Evolutionary conservation across 1,140 invertebrate species (phyloP).

Genomic region (Scaptomyza graminum): DNA sequence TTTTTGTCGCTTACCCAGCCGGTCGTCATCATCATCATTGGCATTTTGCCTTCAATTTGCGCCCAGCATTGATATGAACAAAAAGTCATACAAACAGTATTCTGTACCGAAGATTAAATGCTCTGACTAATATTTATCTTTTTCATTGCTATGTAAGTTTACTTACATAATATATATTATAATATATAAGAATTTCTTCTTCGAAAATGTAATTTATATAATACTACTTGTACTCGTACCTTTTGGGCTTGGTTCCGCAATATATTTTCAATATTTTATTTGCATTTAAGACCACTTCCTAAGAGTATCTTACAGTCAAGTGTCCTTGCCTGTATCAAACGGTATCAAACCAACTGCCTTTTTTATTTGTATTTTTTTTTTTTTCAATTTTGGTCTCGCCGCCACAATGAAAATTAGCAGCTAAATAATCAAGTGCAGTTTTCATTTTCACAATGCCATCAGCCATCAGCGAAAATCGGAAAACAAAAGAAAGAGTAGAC

Average conservation of each 20-base stretch:
- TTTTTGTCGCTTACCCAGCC: slow-evolving; percentile 5
- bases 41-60: slow-evolving; percentile 72
- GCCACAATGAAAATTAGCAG: slow-evolving; percentile 76
- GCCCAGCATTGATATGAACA: slow-evolving; percentile 53
- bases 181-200: too few relatives aligned
- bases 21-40: slow-evolving; percentile 36
- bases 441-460: slow-evolving; percentile 69
- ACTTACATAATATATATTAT: too few relatives aligned
- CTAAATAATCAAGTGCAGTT: slow-evolving; percentile 78
- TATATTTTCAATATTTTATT: too few relatives aligned
- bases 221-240: too few relatives aligned
- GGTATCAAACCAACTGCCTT: not conserved
- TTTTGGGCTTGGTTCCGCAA: too few relatives aligned
- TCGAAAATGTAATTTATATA: too few relatives aligned
- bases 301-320: not conserved
- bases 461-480: slow-evolving; percentile 24
- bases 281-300: too few relatives aligned
- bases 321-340: not conserved
- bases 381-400: slow-evolving; percentile 11
- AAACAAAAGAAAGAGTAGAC: slow-evolving; percentile 57
- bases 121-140: not conserved
- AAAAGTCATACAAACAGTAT: slow-evolving; percentile 15
- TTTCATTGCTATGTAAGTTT: not conserved
- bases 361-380: slow-evolving; percentile 29
- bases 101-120: not conserved